Evolutionary conservation across 2,797 vertebrate genomes (phyloP).

Genomic region (Perodicticus potto): DNA sequence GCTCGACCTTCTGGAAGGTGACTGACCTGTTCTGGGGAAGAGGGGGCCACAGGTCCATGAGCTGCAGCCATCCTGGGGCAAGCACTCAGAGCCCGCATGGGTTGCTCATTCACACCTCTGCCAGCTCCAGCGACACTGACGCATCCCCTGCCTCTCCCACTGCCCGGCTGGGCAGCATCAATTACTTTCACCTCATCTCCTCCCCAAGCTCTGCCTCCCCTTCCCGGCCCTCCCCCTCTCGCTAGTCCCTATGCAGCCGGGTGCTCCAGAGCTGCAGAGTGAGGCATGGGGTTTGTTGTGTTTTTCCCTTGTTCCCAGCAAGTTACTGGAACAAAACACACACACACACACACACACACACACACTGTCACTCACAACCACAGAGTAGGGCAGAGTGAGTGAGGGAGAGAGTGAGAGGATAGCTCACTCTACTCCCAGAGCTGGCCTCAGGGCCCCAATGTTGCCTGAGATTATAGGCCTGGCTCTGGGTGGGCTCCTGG

Average conservation of each 20-base stretch:
- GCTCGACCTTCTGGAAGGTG: constrained; percentile 70
- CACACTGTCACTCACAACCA: not conserved
- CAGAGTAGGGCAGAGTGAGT: not conserved
- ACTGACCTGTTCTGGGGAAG: constrained; percentile 87
- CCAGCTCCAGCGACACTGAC: constrained; percentile 77
- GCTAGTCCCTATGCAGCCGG: constrained; percentile 74
- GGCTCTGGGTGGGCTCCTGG: not conserved
- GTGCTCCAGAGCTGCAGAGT: constrained; percentile 63
- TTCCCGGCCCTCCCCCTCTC: constrained; percentile 64
- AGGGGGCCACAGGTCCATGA: constrained; percentile 71
- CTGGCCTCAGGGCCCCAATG: not conserved
- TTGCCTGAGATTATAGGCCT: not conserved
- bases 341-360: not conserved
- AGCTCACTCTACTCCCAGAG: not conserved
- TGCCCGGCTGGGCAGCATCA: constrained; percentile 78
- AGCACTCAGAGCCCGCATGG: constrained; percentile 28
- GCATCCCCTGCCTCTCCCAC: constrained; percentile 78
- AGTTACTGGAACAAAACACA: constrained; percentile 76
- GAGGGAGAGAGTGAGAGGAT: not conserved
- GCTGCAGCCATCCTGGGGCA: constrained; percentile 75
- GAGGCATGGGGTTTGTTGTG: constrained; percentile 68
- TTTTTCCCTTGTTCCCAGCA: constrained; percentile 79
- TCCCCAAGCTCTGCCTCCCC: constrained; percentile 80
- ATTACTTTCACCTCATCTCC: constrained; percentile 86
- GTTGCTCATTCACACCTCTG: constrained; percentile 82